Base-by-base conservation (phyloP, 2,797 vertebrate genomes). In the Smutsia temminckii region DNA sequence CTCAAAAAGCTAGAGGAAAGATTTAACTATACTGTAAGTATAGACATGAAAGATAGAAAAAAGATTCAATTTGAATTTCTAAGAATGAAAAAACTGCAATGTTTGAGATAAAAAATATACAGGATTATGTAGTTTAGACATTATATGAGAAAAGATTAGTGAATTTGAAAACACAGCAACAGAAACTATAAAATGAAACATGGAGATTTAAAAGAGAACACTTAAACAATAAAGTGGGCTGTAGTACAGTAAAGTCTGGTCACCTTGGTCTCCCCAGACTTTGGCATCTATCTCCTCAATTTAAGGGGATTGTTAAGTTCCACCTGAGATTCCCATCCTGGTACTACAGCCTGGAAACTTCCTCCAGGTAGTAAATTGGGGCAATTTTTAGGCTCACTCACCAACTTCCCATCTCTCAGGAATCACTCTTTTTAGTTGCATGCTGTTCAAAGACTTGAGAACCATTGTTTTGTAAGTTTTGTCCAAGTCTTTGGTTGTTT, bases 401-500 rank as follows among this genome's bases (percentile, higher is more conserved):
- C 14, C 20, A 68, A 64, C 68, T 84, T 85, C 18, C 20, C 53
- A 40, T 40, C 27, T 69, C 21, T 61, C 16, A 27, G 42, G 64
- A 20, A 40, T 93, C 51, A 91, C 27, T 95, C 10, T 51, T 59
- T 20, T 91, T 59, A 61, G 25, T 68, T 61, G 32, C 34, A 72
- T 27, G 23, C 79, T 87, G 34, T 46, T 12, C 42, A 84, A 59
- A 94, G 83, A 32, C 51, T 61, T 95, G 46, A 74, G 51, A 74
- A 91, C 14, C 4, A 71, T 61, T 66, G 11, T 71, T 85, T 77
- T 51, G 71, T 51, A 78, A 34, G 68, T 63, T 88, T 78, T 84
- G 27, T 72, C 85, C 34, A 84, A n/a, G 23, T 46, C 75, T 69
- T 53, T 37, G n/a, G 27, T 69, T 91, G 59, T 80, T 96, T 93